These are phyloP conservation scores for Priapulus caudatus DNA, from an alignment of 2,888 invertebrate genomes.

Conservation along the genomic window DNA sequence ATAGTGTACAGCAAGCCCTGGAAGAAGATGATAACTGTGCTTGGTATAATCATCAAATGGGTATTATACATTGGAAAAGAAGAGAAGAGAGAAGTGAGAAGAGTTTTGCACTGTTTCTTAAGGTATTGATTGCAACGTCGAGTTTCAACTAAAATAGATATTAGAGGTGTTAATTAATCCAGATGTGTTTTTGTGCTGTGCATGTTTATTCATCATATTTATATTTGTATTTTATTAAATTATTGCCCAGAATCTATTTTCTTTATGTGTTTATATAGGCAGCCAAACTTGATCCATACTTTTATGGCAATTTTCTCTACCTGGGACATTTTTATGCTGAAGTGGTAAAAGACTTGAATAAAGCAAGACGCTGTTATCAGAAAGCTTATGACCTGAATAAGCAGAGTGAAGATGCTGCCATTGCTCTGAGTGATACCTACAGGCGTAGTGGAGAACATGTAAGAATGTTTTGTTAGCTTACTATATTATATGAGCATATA, in stretches of 20 bases:
- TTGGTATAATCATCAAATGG: not conserved
- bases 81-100: not conserved
- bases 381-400: conserved; percentile 64
- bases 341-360: conserved; percentile 50
- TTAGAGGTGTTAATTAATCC: no score
- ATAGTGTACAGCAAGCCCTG: no score
- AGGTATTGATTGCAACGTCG: no score
- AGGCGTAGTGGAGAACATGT: conserved; percentile 53
- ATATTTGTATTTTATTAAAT: no score
- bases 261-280: conserved; percentile 34
- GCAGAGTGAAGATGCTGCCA: conserved; percentile 52
- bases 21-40: not conserved
- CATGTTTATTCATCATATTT: no score
- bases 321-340: conserved; percentile 61
- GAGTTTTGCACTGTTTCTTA: no score
- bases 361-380: conserved; percentile 70
- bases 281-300: conserved; percentile 55
- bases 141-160: no score
- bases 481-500: not conserved
- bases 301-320: conserved; percentile 58
- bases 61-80: not conserved
- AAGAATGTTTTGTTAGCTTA: conserved; percentile 22
- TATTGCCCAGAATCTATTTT: no score
- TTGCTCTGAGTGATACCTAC: conserved; percentile 62
- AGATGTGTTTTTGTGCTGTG: no score